phyloP scores from a whole-genome alignment of 2,113 vertebrate species.

The Casuarius casuarius region DNA sequence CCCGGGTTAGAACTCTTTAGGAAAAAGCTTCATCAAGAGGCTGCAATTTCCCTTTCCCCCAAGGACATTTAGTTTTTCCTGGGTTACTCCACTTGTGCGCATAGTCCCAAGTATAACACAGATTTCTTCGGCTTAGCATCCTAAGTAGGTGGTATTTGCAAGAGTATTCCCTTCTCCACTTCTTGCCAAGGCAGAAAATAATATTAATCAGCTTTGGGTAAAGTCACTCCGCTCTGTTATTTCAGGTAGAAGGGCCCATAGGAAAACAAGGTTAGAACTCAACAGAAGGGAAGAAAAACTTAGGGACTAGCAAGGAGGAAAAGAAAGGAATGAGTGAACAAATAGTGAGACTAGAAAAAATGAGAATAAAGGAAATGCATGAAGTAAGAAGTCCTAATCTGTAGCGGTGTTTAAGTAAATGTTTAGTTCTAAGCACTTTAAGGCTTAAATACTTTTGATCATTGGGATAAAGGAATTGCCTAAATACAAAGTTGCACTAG shows the following conservation, averaged over 20 bases:
- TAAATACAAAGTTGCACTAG: neutral
- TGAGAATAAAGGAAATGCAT: neutral
- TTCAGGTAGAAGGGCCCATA: neutral
- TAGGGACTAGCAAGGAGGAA: neutral
- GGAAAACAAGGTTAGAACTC: slow-evolving; percentile 21
- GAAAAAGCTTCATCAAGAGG: neutral
- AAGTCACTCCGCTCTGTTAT: slow-evolving; percentile 26
- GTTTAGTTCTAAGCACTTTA: neutral
- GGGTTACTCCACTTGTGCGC: slow-evolving; percentile 1
- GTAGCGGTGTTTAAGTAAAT: neutral
- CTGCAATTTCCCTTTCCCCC: neutral
- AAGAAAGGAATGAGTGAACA: neutral
- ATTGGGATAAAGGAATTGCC: neutral
- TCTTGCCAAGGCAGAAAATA: slow-evolving; percentile 34
- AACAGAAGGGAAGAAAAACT: slow-evolving; percentile 1
- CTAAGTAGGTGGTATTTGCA: slow-evolving; percentile 51
- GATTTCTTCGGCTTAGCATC: slow-evolving; percentile 51
- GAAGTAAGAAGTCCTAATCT: neutral
- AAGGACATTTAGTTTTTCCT: slow-evolving; percentile 11
- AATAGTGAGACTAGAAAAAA: neutral
- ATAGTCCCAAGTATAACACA: slow-evolving; percentile 33
- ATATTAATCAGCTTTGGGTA: slow-evolving; percentile 35
- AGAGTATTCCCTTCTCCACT: slow-evolving; percentile 24
- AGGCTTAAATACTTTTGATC: neutral
- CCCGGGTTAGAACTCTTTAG: neutral